Percentiles rank a stretch among this genome's conserved stretches.
These are phyloP conservation scores for Macrotus californicus DNA, from an alignment of 2,113 vertebrate species.

Conservation along the genomic window DNA sequence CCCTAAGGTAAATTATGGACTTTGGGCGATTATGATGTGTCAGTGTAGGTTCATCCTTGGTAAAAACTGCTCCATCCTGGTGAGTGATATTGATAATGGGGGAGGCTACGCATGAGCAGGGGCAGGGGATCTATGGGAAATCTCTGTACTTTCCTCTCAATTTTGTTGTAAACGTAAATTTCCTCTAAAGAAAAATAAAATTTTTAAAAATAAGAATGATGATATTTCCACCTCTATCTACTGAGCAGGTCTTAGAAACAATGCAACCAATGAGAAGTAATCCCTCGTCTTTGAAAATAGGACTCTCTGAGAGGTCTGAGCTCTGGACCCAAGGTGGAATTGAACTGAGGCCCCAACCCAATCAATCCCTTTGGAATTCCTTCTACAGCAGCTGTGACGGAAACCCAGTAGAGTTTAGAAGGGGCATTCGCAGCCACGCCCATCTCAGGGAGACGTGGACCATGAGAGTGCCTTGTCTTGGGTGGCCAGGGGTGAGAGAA, in stretches of 20 bases:
- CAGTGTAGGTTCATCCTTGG: neutral
- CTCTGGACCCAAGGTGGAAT: neutral
- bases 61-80: neutral
- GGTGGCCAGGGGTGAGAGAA: neutral
- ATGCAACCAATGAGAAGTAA: neutral
- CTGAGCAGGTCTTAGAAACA: neutral
- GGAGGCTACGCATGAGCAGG: neutral
- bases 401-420: neutral
- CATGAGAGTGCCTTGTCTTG: fast-evolving
- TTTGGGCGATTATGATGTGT: neutral
- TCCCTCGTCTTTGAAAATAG: neutral
- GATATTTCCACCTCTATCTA: neutral
- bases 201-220: neutral
- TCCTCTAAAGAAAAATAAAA: neutral
- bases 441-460: neutral
- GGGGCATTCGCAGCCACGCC: neutral
- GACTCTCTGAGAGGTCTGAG: neutral
- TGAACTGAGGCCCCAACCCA: neutral
- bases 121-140: neutral
- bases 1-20: neutral
- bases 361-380: neutral
- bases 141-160: neutral
- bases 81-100: neutral
- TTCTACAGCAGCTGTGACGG: neutral
- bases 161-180: neutral